Conservation (phyloP, 2,113 vertebrate species). For the Saimiri boliviensis region DNA sequence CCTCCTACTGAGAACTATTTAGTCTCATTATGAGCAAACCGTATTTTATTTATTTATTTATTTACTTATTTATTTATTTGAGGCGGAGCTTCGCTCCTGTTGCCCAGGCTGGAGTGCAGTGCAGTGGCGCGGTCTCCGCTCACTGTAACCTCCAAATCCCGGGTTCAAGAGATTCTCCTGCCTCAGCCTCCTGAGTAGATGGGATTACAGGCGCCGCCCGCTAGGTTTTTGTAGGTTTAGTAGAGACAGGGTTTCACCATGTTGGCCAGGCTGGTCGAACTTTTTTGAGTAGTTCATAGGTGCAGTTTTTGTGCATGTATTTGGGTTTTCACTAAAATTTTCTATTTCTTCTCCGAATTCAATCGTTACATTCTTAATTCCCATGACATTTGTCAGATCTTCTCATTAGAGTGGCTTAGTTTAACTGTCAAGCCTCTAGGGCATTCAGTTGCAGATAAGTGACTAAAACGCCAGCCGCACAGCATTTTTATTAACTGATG, state of each 20-base stretch:
- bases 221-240: too few relatives aligned
- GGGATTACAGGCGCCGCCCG: neutral
- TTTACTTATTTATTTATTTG: too few relatives aligned
- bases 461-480: conserved; percentile 40
- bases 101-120: too few relatives aligned
- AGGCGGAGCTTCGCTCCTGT: too few relatives aligned
- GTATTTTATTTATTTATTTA: too few relatives aligned
- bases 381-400: neutral
- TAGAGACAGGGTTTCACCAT: too few relatives aligned
- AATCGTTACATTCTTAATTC: conserved; percentile 9
- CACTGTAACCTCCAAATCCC: too few relatives aligned
- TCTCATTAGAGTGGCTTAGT: conserved; percentile 55
- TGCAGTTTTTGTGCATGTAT: neutral
- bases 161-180: too few relatives aligned
- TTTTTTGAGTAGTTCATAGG: neutral
- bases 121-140: too few relatives aligned
- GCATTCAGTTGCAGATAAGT: conserved; percentile 55
- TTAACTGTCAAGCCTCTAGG: conserved; percentile 54
- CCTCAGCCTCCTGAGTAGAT: too few relatives aligned
- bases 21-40: neutral
- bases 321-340: neutral
- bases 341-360: neutral
- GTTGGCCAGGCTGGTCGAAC: too few relatives aligned
- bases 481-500: conserved; percentile 67
- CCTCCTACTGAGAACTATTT: neutral